Conservation (phyloP, 2,888 invertebrate species). For the Dioctria linearis region DNA sequence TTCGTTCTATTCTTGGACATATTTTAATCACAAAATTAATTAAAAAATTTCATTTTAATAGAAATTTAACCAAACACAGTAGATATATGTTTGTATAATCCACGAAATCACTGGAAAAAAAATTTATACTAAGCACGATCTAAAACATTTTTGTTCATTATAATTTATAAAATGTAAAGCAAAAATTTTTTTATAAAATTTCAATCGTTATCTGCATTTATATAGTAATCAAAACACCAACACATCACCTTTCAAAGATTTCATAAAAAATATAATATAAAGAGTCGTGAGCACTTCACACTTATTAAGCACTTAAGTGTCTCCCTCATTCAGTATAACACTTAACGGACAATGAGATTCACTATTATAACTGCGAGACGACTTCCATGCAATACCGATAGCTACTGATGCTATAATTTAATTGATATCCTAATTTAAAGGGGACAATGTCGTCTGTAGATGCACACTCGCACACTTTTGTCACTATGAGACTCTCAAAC, state of each 20-base stretch:
- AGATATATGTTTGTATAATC: too few relatives aligned
- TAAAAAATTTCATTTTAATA: too few relatives aligned
- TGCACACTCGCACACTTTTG: conserved; percentile 1
- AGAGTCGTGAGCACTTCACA: not conserved
- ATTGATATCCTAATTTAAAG: conserved; percentile 48
- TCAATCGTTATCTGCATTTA: not conserved
- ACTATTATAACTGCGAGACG: not conserved
- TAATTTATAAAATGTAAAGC: too few relatives aligned
- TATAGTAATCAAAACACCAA: not conserved
- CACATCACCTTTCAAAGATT: not conserved
- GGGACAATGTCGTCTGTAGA: conserved; percentile 13
- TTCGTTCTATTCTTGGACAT: too few relatives aligned
- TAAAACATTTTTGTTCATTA: too few relatives aligned
- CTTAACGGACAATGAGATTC: not conserved
- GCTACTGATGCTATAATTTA: conserved; percentile 40
- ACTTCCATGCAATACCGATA: conserved; percentile 8
- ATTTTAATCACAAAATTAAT: too few relatives aligned
- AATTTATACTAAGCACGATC: too few relatives aligned
- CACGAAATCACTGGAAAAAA: too few relatives aligned
- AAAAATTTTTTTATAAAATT: too few relatives aligned
- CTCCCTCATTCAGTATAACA: not conserved
- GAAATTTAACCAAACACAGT: too few relatives aligned
- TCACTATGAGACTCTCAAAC: not conserved
- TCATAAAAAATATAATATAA: not conserved
- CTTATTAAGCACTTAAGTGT: not conserved